A percentile compares a stretch with the other conserved stretches of the same genome.
Evolutionary conservation across 2,888 invertebrate species (phyloP).

Genomic region (Unio pictorum): DNA sequence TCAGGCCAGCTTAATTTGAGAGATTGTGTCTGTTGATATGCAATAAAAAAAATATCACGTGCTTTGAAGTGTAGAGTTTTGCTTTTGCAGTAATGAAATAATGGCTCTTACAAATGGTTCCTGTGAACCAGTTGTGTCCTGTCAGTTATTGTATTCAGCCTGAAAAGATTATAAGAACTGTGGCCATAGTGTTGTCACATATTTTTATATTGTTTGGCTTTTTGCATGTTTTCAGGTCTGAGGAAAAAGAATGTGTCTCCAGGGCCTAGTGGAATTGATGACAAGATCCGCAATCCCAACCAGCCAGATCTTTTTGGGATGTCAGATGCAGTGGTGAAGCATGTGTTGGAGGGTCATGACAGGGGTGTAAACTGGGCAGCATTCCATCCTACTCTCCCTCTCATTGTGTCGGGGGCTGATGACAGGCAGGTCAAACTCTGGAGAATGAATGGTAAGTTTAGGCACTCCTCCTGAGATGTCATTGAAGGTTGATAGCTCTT

Average conservation of each 20-base stretch:
- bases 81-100: too few relatives aligned
- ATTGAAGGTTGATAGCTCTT: background rate
- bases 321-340: constrained; percentile 79
- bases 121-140: too few relatives aligned
- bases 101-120: too few relatives aligned
- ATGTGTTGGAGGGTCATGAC: constrained; percentile 75
- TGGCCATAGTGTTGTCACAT: background rate
- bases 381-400: constrained; percentile 94
- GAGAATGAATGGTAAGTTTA: constrained; percentile 94
- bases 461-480: background rate
- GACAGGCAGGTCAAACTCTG: constrained; percentile 97
- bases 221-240: constrained; percentile 74
- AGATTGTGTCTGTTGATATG: too few relatives aligned
- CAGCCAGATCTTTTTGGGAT: constrained; percentile 88
- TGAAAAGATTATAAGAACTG: background rate
- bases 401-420: constrained; percentile 98
- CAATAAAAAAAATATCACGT: too few relatives aligned
- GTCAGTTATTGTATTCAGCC: too few relatives aligned
- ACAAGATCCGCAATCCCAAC: constrained; percentile 73
- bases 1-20: too few relatives aligned
- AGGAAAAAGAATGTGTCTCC: constrained; percentile 98
- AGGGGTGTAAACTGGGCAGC: constrained; percentile 99
- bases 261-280: constrained; percentile 86
- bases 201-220: background rate
- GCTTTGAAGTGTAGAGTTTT: too few relatives aligned